These are phyloP conservation scores for Cavia aperea DNA, from an alignment of 2,113 vertebrate species.

Conservation along the genomic window DNA sequence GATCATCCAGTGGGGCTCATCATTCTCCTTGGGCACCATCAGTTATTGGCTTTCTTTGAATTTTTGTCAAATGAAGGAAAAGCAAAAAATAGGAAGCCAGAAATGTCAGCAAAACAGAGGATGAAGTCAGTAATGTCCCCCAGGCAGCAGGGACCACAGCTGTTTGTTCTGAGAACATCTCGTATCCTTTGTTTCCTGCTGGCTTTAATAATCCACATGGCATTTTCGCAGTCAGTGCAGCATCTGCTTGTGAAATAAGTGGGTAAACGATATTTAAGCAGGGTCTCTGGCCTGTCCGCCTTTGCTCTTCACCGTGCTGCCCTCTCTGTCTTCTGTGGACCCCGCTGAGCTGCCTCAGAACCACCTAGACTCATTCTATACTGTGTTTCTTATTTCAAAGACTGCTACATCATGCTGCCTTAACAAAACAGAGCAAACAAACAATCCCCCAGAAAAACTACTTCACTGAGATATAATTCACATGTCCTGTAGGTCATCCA, in stretches of 20 bases:
- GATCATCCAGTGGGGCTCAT: not conserved
- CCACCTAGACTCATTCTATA: not conserved
- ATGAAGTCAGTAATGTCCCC: not conserved
- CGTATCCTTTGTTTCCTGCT: not conserved
- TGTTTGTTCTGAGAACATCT: not conserved
- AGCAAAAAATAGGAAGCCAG: not conserved
- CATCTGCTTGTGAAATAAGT: too few species aligned
- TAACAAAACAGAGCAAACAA: not conserved
- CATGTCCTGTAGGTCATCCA: not conserved
- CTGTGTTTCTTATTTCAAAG: not conserved
- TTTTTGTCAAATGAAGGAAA: slow-evolving; percentile 25
- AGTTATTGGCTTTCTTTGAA: not conserved
- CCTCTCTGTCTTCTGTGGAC: not conserved
- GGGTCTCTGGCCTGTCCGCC: not conserved
- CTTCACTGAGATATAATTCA: not conserved
- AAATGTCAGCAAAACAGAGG: not conserved
- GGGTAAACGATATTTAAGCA: not conserved
- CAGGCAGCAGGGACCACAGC: not conserved
- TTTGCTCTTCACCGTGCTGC: not conserved
- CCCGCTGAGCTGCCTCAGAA: not conserved
- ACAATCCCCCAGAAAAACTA: not conserved
- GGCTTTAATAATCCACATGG: not conserved
- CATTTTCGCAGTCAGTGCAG: not conserved
- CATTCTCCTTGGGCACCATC: not conserved
- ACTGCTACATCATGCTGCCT: not conserved